These are phyloP conservation scores for Agelaius tricolor DNA, from an alignment of 2,113 vertebrate species.

Conservation along the genomic window DNA sequence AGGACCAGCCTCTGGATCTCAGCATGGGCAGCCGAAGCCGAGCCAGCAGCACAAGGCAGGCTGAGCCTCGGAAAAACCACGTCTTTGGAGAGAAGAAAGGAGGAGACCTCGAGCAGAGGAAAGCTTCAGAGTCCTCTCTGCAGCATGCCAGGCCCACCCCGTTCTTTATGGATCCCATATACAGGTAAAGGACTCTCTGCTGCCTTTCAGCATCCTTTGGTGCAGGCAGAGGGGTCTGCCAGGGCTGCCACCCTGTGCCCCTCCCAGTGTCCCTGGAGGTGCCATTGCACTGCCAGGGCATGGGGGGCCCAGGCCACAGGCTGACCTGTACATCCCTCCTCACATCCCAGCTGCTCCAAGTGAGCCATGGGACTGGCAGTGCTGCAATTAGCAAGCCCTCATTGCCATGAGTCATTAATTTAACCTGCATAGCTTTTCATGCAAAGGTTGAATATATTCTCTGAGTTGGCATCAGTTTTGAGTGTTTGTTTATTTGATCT, in stretches of 20 bases:
- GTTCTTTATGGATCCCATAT: slow-evolving; percentile 99
- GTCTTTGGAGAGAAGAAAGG: slow-evolving; percentile 87
- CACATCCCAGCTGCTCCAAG: neutral
- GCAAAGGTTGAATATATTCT: neutral
- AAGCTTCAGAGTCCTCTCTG: slow-evolving; percentile 85
- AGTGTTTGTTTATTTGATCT: neutral
- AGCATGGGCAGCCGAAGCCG: slow-evolving; percentile 91
- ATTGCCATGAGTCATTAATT: neutral
- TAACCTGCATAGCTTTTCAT: rapidly evolving
- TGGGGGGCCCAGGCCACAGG: neutral
- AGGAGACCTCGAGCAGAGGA: slow-evolving; percentile 76
- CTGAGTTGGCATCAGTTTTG: neutral
- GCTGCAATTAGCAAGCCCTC: neutral
- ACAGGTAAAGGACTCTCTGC: slow-evolving; percentile 83
- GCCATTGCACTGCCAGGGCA: too few relatives aligned
- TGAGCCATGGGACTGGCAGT: rapidly evolving
- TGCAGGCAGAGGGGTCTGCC: neutral
- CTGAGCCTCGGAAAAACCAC: slow-evolving; percentile 83
- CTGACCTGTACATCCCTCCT: neutral
- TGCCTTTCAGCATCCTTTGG: neutral
- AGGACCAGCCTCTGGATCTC: slow-evolving; percentile 95
- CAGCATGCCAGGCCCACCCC: slow-evolving; percentile 96
- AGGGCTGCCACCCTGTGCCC: neutral
- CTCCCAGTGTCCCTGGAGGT: neutral
- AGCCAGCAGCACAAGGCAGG: slow-evolving; percentile 75